Conservation (phyloP, 2,888 invertebrate genomes). For the Melinaea menophilus region DNA sequence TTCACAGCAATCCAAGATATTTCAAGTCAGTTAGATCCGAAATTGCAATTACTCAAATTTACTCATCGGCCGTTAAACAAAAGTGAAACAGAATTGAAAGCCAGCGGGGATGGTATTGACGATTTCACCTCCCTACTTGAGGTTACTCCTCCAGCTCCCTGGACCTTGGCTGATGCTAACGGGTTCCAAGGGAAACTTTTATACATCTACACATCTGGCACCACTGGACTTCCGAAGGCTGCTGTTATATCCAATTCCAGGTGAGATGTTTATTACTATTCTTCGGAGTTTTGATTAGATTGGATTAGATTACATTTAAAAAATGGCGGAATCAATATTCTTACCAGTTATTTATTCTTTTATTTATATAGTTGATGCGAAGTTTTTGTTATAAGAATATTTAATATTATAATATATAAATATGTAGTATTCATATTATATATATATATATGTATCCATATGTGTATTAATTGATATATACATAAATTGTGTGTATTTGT, state of each 20-base stretch:
- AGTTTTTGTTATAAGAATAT: too few relatives aligned
- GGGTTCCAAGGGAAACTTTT: constrained; percentile 89
- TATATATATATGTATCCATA: too few relatives aligned
- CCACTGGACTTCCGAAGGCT: constrained; percentile 98
- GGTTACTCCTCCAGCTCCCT: constrained; percentile 75
- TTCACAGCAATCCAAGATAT: constrained; percentile 83
- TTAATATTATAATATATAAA: too few relatives aligned
- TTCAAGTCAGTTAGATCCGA: constrained; percentile 80
- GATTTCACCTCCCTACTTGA: constrained; percentile 80
- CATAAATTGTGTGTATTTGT: too few relatives aligned
- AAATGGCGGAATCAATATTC: too few relatives aligned
- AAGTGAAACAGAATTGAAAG: constrained; percentile 36
- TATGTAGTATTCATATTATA: too few relatives aligned
- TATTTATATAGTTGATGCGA: too few relatives aligned
- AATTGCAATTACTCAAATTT: constrained; percentile 82
- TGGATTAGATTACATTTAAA: too few relatives aligned
- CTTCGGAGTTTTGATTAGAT: too few relatives aligned
- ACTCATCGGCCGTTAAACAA: constrained; percentile 53
- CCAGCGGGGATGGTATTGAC: constrained; percentile 63
- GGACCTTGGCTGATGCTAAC: constrained; percentile 77
- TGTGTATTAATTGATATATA: too few relatives aligned
- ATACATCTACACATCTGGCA: constrained; percentile 99
- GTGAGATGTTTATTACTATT: constrained; percentile 59
- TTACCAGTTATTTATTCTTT: too few relatives aligned
- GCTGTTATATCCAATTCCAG: constrained; percentile 97